Base-by-base conservation (phyloP, 2,113 vertebrate species). In the Melanostigma gelatinosum region DNA sequence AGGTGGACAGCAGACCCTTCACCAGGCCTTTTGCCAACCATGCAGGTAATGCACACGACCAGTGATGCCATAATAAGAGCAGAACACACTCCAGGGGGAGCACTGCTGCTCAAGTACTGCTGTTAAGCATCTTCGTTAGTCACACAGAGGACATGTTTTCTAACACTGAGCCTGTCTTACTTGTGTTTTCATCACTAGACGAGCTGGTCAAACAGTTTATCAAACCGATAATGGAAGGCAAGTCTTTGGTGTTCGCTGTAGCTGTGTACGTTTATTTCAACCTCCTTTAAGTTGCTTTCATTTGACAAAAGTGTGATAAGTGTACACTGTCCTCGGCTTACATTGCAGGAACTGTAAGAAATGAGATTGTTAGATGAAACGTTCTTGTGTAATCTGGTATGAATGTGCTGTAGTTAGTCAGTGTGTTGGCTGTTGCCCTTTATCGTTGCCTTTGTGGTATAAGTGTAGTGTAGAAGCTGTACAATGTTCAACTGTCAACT, bases 11-110 rank as follows among this genome's bases (percentile, higher is more conserved):
- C 34, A 91, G 76, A 78, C 42, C 83, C 24, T 94, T 94, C 85
- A 95, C 91, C 91, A 94, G 94, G 91, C 94, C 96, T 85, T 94
- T 92, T 85, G 86, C 73, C 20, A 46, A 62, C 1, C 62, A 81
- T n/a, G 1, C 71, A 79, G 93, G 92, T 93, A 77, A 38, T 15
- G 20, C 48, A 12, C 12, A 6, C 15, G 16, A 60, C 20, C 13
- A 46, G 42, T 16, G 18, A 34, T 12, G 22, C 8, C 6, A 22
- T 27, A 42, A n/a, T 55, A 27, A 46, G 6, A 27, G 12, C 66
- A 55, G 2, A 38, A 18, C 5, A 29, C 50, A 48, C 4, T 22
- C 29, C 70, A 58, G 0, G 18, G n/a, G 32, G 57, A 64, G 22
- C 11, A 4, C 29, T 66, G 57, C 54, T 70, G 73, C 22, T 68